These are phyloP conservation scores for Notospermus geniculatus DNA, from an alignment of 1,140 invertebrate genomes.

Conservation along the genomic window DNA sequence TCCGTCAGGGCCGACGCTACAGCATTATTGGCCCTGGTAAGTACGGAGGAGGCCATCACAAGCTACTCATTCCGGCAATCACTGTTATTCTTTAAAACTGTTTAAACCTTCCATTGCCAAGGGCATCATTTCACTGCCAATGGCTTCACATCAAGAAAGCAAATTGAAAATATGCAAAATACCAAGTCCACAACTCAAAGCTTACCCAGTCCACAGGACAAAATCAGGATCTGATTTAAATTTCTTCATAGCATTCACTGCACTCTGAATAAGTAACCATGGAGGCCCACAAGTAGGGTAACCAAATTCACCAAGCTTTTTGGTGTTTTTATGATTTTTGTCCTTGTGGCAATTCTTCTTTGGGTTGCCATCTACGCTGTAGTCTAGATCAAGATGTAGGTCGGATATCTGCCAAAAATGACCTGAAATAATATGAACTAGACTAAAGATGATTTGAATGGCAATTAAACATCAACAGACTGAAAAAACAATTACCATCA, in stretches of 20 bases:
- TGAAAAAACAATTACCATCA: too few species aligned
- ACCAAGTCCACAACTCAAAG: slow-evolving; percentile 19
- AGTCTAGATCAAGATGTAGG: slow-evolving; percentile 78
- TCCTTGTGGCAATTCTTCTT: slow-evolving; percentile 16
- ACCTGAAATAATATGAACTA: slow-evolving; percentile 59
- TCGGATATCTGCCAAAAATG: slow-evolving; percentile 89
- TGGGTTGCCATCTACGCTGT: slow-evolving; percentile 45
- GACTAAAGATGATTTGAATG: too few species aligned
- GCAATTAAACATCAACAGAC: too few species aligned
- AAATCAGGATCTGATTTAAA: slow-evolving; percentile 79
- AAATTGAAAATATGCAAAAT: too few species aligned
- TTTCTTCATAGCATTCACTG: slow-evolving; percentile 76
- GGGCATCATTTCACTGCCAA: too few species aligned
- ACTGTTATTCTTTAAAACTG: too few species aligned
- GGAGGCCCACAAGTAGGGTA: slow-evolving; percentile 86
- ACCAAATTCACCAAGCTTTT: slow-evolving; percentile 65
- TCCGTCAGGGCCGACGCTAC: too few species aligned
- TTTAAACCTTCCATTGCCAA: too few species aligned
- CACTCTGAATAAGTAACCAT: slow-evolving; percentile 78
- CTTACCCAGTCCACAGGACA: slow-evolving; percentile 91
- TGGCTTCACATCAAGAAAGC: too few species aligned
- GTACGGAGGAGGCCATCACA: too few species aligned
- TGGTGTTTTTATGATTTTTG: not conserved
- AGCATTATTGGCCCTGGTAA: too few species aligned
- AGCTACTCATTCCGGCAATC: too few species aligned